Percentiles rank a stretch among this genome's conserved stretches.
These are phyloP conservation scores for Gallinago media DNA, from an alignment of 2,113 vertebrate genomes.

Conservation along the genomic window DNA sequence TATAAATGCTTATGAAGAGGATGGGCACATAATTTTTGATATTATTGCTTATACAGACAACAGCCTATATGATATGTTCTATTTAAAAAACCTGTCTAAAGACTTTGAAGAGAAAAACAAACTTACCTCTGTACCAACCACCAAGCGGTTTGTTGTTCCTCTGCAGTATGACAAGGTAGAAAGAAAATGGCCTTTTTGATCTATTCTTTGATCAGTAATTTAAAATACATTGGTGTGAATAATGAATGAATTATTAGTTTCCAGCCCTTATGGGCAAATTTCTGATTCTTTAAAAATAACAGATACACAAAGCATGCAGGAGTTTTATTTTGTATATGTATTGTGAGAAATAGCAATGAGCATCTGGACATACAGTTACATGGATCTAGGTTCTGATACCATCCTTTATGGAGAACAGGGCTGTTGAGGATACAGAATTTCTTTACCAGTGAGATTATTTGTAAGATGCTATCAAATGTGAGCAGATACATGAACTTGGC, in stretches of 20 bases:
- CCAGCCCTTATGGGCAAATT: not conserved
- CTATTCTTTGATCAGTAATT: not conserved
- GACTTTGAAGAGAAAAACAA: constrained; percentile 30
- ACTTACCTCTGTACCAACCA: constrained; percentile 70
- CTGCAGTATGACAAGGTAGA: constrained; percentile 82
- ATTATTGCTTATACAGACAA: constrained; percentile 85
- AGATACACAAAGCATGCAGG: not conserved
- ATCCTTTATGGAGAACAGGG: not conserved
- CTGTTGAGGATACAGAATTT: not conserved
- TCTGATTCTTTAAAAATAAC: not conserved
- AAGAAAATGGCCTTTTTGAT: not conserved
- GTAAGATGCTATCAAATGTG: not conserved
- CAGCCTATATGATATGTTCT: constrained; percentile 91
- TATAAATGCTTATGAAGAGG: constrained; percentile 91
- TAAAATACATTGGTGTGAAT: not conserved
- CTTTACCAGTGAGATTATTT: not conserved
- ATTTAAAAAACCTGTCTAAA: constrained; percentile 82
- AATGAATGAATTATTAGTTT: not conserved
- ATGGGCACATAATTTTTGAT: constrained; percentile 88
- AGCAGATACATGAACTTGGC: not conserved
- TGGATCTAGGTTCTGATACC: not conserved
- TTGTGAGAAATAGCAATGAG: not conserved
- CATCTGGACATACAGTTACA: not conserved
- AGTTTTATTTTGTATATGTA: not conserved
- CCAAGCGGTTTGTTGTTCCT: constrained; percentile 87